A percentile compares a stretch with the other conserved stretches of the same genome.
These are phyloP conservation scores for Palythoa heliodiscus DNA, from an alignment of 92 coral and sea anemone species.

Conservation along the genomic window DNA sequence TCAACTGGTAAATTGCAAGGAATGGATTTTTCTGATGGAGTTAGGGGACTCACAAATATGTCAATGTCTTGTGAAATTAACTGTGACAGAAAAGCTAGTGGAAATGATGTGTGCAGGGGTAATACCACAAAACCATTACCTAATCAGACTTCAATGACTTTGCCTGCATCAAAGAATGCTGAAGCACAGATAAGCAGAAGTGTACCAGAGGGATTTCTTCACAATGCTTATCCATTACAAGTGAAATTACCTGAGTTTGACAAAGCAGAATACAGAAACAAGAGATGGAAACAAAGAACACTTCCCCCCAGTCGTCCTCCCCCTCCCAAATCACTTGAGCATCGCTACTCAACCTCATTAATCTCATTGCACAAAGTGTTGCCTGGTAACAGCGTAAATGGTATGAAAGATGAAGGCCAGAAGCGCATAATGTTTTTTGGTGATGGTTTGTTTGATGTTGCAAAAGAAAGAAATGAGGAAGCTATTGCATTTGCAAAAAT, in stretches of 20 bases:
- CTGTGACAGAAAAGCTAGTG: background rate
- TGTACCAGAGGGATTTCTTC: background rate
- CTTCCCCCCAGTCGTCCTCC: slow-evolving; percentile 56
- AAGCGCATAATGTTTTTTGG: slow-evolving; percentile 64
- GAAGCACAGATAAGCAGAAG: background rate
- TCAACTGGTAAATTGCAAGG: background rate
- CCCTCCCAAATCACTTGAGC: slow-evolving; percentile 30
- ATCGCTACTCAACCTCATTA: slow-evolving; percentile 55
- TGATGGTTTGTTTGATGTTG: slow-evolving; percentile 93
- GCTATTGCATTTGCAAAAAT: slow-evolving; percentile 83
- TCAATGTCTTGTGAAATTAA: background rate
- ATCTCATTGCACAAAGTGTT: slow-evolving; percentile 35
- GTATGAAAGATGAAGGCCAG: slow-evolving; percentile 14
- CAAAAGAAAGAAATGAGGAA: slow-evolving; percentile 92
- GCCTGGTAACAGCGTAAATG: slow-evolving; percentile 31
- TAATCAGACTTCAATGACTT: background rate
- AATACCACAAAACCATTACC: background rate
- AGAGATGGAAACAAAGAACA: slow-evolving; percentile 27
- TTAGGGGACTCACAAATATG: background rate
- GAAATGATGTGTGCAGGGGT: background rate
- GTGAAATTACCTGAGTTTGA: slow-evolving; percentile 67
- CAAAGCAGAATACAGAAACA: slow-evolving; percentile 19
- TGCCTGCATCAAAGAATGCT: background rate
- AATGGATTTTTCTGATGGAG: slow-evolving; percentile 37
- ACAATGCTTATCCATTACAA: slow-evolving; percentile 51